Evolutionary conservation across 2,113 vertebrate species (phyloP).

Genomic region (Meriones unguiculatus): DNA sequence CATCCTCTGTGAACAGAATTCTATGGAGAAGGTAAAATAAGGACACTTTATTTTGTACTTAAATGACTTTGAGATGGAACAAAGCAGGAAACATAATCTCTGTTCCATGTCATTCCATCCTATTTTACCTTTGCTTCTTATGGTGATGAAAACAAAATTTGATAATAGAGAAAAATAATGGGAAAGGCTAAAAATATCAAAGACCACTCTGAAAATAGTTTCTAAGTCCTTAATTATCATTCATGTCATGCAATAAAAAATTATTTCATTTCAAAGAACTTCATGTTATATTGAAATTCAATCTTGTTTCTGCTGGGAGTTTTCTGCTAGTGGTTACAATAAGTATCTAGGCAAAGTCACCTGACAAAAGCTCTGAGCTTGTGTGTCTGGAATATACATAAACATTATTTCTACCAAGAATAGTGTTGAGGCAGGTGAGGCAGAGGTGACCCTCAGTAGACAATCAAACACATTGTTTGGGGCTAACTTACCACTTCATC

Average conservation of each 20-base stretch:
- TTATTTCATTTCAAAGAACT: not conserved
- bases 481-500: not conserved
- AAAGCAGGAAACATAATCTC: not conserved
- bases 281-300: not conserved
- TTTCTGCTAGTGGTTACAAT: not conserved
- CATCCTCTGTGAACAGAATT: not conserved
- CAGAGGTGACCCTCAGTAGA: not conserved
- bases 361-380: not conserved
- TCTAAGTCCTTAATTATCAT: not conserved
- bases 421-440: not conserved
- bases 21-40: not conserved
- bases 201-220: not conserved
- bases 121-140: not conserved
- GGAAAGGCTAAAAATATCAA: not conserved
- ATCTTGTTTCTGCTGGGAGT: not conserved
- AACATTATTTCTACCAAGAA: not conserved
- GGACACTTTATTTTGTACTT: not conserved
- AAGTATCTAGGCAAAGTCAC: not conserved
- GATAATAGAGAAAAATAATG: not conserved
- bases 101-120: not conserved
- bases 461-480: not conserved
- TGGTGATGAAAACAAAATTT: not conserved
- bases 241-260: not conserved
- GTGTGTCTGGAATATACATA: not conserved
- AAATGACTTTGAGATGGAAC: not conserved